Conservation (phyloP, 2,113 vertebrate genomes). For the Phylloscopus trochilus region DNA sequence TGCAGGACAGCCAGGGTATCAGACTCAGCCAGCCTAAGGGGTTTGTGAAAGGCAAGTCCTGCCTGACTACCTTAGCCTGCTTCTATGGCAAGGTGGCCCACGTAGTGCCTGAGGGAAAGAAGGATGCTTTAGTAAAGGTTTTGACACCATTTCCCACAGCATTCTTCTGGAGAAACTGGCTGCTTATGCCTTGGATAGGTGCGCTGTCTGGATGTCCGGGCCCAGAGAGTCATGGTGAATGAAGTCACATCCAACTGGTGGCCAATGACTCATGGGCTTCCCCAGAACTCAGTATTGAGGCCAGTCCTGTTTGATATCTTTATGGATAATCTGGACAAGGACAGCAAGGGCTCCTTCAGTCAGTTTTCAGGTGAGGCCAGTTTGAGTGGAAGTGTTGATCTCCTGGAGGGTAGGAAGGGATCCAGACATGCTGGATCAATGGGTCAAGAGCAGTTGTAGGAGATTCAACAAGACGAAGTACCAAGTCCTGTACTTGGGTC, state of each 20-base stretch:
- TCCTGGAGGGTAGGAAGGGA: background rate
- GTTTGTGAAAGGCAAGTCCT: background rate
- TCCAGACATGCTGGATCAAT: background rate
- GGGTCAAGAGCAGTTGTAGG: background rate
- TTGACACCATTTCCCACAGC: background rate
- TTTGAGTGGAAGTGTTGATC: background rate
- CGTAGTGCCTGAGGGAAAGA: background rate
- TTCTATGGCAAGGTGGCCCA: background rate
- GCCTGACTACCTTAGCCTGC: background rate
- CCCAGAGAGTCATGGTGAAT: background rate
- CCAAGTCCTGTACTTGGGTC: background rate
- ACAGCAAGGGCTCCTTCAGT: background rate
- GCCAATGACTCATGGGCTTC: background rate
- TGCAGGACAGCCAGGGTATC: background rate
- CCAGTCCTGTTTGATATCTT: background rate
- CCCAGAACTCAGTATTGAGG: no score
- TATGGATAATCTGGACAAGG: background rate
- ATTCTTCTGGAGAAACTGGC: background rate
- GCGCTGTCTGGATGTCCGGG: fast-evolving
- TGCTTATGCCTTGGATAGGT: background rate
- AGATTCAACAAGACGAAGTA: background rate
- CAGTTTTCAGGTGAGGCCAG: background rate
- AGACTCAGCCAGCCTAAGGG: background rate
- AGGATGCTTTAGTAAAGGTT: background rate
- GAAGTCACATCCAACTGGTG: background rate